These are phyloP conservation scores for Carassius gibelio DNA, from an alignment of 2,113 vertebrate species.

Conservation along the genomic window DNA sequence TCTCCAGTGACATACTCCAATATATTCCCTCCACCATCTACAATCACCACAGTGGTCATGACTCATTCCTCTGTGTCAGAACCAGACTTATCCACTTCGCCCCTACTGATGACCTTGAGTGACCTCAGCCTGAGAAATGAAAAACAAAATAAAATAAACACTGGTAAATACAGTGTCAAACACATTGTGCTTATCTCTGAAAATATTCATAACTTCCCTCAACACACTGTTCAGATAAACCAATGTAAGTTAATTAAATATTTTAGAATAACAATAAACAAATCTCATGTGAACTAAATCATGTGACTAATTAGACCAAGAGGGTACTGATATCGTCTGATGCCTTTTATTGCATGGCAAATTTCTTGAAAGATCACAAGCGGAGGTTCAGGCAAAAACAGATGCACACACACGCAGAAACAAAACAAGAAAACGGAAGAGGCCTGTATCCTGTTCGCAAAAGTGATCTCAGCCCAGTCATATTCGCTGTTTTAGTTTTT, in stretches of 20 bases:
- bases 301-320: background rate
- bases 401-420: background rate
- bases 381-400: background rate
- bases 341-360: background rate
- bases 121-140: slow-evolving; percentile 14
- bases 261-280: background rate
- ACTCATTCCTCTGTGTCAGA: slow-evolving; percentile 79
- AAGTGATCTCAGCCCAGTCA: slow-evolving; percentile 1
- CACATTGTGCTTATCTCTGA: background rate
- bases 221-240: background rate
- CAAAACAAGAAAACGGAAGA: slow-evolving; percentile 44
- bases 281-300: background rate
- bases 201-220: background rate
- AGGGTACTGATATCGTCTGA: background rate
- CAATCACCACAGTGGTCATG: slow-evolving; percentile 92
- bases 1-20: slow-evolving; percentile 88
- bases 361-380: background rate
- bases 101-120: slow-evolving; percentile 27
- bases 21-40: slow-evolving; percentile 86
- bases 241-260: background rate
- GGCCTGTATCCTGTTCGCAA: slow-evolving; percentile 19
- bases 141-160: too few relatives aligned
- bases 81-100: slow-evolving; percentile 41
- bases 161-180: background rate
- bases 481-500: background rate